Conservation (phyloP, 2,113 vertebrate species). For the Gobius niger region DNA sequence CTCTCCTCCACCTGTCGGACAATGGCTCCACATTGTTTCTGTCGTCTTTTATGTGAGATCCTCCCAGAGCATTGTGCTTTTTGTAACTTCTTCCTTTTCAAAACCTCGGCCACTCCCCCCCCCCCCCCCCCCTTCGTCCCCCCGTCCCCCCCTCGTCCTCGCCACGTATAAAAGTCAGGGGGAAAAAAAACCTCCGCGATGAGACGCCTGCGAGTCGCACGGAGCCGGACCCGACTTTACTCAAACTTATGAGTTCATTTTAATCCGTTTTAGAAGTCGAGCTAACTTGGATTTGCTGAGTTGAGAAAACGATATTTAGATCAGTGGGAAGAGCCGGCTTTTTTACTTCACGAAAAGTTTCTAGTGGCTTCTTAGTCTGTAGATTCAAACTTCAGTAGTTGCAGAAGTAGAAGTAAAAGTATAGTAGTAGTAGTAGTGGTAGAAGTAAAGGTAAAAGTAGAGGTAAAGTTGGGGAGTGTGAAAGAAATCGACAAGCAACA, state of each 20-base stretch:
- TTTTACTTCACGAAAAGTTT: neutral
- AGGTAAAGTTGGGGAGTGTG: neutral
- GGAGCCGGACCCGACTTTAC: too few species aligned
- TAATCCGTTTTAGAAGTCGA: too few species aligned
- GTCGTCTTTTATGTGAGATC: constrained; percentile 48
- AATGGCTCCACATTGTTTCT: constrained; percentile 71
- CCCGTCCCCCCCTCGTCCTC: too few species aligned
- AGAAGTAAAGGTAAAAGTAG: neutral
- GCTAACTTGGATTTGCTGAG: too few species aligned
- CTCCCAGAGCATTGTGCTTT: constrained; percentile 5
- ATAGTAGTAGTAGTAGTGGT: neutral
- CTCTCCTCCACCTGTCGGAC: constrained; percentile 79
- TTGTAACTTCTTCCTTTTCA: constrained; percentile 3
- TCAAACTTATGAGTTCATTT: too few species aligned
- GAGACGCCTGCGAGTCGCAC: too few species aligned
- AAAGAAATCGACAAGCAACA: neutral
- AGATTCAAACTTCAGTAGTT: neutral
- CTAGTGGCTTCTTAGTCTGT: neutral
- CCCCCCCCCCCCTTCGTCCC: neutral
- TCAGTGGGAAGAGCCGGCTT: neutral
- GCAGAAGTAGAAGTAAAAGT: neutral
- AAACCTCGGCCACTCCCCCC: constrained; percentile 26
- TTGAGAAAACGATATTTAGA: too few species aligned
- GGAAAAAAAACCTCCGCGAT: neutral
- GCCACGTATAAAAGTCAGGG: constrained; percentile 59